Conservation (phyloP, 2,888 invertebrate genomes). For the Lithophane socia region DNA sequence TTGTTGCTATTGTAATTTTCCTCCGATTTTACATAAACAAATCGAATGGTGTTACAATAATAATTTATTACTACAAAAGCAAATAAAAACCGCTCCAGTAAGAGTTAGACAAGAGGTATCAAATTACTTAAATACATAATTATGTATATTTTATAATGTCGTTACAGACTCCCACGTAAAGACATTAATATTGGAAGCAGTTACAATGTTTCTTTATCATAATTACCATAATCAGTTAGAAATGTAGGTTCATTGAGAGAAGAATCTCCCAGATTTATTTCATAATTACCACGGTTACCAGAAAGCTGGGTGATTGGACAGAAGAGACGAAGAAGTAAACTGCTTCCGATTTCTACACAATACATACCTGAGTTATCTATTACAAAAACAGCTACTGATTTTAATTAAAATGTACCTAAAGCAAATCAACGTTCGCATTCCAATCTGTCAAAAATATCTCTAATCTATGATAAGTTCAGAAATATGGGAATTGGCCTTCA, state of each 20-base stretch:
- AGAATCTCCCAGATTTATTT: too few species aligned
- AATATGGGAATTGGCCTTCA: too few species aligned
- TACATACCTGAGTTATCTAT: too few species aligned
- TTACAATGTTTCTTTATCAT: slow-evolving; percentile 21
- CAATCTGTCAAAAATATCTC: too few species aligned
- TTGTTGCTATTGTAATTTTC: background rate
- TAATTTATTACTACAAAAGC: slow-evolving; percentile 52
- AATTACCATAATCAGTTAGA: slow-evolving; percentile 13
- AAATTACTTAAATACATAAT: slow-evolving; percentile 59
- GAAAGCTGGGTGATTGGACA: too few species aligned
- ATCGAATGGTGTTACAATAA: slow-evolving; percentile 21
- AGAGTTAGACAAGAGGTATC: slow-evolving; percentile 40
- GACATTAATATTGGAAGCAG: slow-evolving; percentile 38
- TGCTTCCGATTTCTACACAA: too few species aligned
- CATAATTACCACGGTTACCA: too few species aligned
- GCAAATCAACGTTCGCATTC: too few species aligned
- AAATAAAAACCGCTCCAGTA: slow-evolving; percentile 52
- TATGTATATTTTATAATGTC: slow-evolving; percentile 52
- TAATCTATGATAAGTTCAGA: too few species aligned
- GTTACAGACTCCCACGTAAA: slow-evolving; percentile 48
- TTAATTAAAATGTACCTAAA: too few species aligned
- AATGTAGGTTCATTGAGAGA: background rate
- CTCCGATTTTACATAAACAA: slow-evolving; percentile 26
- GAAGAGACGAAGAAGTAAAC: too few species aligned
- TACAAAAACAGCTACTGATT: too few species aligned